These are phyloP conservation scores for Harmothoe impar DNA, from an alignment of 2,888 invertebrate genomes.

Conservation along the genomic window DNA sequence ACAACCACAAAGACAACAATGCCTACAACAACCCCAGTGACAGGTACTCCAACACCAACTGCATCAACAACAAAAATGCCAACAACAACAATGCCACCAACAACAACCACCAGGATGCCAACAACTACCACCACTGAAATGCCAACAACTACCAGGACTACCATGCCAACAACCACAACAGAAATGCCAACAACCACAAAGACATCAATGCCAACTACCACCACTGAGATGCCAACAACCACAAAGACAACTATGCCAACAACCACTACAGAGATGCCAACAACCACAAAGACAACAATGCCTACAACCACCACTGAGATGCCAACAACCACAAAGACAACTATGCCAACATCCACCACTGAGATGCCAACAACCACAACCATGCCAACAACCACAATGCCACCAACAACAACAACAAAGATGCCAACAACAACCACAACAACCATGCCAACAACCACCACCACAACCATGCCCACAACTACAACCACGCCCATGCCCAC, in stretches of 20 bases:
- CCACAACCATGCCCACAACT: not conserved
- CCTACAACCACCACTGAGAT: not conserved
- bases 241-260: conserved; percentile 18
- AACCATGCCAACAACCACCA: not conserved
- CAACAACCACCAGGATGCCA: not conserved
- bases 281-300: not conserved
- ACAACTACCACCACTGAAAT: not conserved
- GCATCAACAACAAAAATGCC: not conserved
- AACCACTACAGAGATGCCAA: not conserved
- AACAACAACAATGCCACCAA: not conserved
- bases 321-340: not conserved
- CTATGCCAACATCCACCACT: not conserved
- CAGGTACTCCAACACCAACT: not conserved
- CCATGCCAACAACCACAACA: not conserved
- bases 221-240: not conserved
- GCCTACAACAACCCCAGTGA: not conserved
- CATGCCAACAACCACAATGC: not conserved
- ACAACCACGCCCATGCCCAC: not conserved
- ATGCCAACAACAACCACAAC: not conserved
- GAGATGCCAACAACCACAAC: not conserved
- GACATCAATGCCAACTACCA: not conserved
- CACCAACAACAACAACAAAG: not conserved
- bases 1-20: not conserved
- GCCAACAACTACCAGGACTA: not conserved
- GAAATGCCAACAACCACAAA: not conserved